Conservation (phyloP, 2,797 vertebrate species). For the Enteromius paludinosus region DNA sequence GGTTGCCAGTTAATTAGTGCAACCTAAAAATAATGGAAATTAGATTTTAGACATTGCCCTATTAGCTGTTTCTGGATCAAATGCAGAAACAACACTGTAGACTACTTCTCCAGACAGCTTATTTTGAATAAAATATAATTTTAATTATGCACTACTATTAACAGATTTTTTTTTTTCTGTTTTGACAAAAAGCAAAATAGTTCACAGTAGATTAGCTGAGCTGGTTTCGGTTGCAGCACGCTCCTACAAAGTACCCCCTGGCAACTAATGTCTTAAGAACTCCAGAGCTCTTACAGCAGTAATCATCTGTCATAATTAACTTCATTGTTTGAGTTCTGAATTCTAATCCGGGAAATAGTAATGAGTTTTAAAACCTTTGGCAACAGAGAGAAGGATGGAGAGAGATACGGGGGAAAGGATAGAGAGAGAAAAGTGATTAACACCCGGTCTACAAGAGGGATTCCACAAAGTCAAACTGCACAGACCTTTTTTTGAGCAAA, state of each 20-base stretch:
- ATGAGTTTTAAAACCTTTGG: conserved; percentile 68
- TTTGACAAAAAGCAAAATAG: conserved; percentile 41
- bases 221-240: conserved; percentile 17
- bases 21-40: not conserved
- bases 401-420: conserved; percentile 16
- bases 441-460: conserved; percentile 47
- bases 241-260: conserved; percentile 34
- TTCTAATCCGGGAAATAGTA: conserved; percentile 66
- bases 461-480: conserved; percentile 45
- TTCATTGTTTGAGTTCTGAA: conserved; percentile 64
- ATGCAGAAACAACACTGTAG: not conserved
- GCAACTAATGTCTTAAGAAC: conserved; percentile 53
- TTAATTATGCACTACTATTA: conserved; percentile 1
- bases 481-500: not conserved
- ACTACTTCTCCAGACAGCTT: not conserved
- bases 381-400: conserved; percentile 36
- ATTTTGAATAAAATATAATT: not conserved
- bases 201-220: conserved; percentile 15
- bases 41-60: not conserved
- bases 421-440: conserved; percentile 50
- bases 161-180: not conserved
- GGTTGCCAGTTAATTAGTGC: not conserved
- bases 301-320: conserved; percentile 69
- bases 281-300: conserved; percentile 56
- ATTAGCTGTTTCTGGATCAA: not conserved